Evolutionary conservation across 2,888 invertebrate genomes (phyloP).

Genomic region (Zele albiditarsus): DNA sequence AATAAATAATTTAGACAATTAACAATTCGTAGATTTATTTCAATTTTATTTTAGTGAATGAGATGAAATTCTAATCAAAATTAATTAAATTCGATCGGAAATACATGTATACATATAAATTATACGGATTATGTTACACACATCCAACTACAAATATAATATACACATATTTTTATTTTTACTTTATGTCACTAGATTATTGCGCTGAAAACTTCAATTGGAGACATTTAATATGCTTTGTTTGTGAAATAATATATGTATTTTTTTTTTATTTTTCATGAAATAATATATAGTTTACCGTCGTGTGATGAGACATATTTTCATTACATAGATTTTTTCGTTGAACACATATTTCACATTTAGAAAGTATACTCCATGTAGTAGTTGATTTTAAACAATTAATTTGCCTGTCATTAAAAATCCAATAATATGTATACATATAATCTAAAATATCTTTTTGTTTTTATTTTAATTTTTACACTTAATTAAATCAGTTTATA

Average conservation of each 20-base stretch:
- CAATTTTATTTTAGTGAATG: slow-evolving; percentile 38
- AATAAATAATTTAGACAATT: slow-evolving; percentile 7
- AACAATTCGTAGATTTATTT: slow-evolving; percentile 23
- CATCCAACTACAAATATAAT: slow-evolving; percentile 34
- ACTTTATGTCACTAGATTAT: slow-evolving; percentile 12
- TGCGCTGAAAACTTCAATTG: slow-evolving; percentile 18
- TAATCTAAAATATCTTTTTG: slow-evolving; percentile 15
- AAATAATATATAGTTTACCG: not conserved
- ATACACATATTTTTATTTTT: slow-evolving; percentile 22
- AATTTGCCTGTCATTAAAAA: slow-evolving; percentile 52
- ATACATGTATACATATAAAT: slow-evolving; percentile 24
- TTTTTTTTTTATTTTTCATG: slow-evolving; percentile 3
- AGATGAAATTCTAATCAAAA: slow-evolving; percentile 1
- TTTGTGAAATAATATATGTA: slow-evolving; percentile 12
- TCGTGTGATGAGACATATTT: not conserved
- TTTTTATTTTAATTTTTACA: slow-evolving; percentile 32
- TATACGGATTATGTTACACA: slow-evolving; percentile 35
- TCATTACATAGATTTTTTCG: slow-evolving; percentile 8
- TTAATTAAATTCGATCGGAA: slow-evolving; percentile 23
- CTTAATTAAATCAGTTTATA: slow-evolving; percentile 36
- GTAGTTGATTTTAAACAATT: slow-evolving; percentile 45
- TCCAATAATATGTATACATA: slow-evolving; percentile 31
- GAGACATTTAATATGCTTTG: slow-evolving; percentile 28
- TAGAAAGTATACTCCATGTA: slow-evolving; percentile 47
- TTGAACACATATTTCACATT: slow-evolving; percentile 47